phyloP scores from a whole-genome alignment of 2,888 invertebrate species.

The Oxyscelio sp. region DNA sequence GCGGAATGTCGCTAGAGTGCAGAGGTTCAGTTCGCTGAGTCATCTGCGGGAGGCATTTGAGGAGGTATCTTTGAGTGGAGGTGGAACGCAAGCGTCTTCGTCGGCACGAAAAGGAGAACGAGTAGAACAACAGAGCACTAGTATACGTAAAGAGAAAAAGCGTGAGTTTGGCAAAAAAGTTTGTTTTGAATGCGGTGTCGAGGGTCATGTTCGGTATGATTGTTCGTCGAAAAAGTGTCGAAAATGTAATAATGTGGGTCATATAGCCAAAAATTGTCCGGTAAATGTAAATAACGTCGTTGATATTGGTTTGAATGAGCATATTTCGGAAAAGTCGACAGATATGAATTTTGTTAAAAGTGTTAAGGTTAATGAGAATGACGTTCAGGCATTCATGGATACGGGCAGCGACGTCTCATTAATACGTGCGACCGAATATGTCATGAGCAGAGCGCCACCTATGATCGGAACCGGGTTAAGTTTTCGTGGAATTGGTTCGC shows the following conservation, averaged over 20 bases:
- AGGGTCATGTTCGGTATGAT: slow-evolving; percentile 11
- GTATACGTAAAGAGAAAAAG: slow-evolving; percentile 6
- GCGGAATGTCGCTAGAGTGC: slow-evolving; percentile 62
- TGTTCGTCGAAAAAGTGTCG: slow-evolving; percentile 15
- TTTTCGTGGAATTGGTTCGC: slow-evolving; percentile 24
- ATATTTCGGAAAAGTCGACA: not conserved
- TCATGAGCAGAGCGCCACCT: slow-evolving; percentile 2
- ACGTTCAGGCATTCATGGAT: slow-evolving; percentile 8
- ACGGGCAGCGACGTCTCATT: slow-evolving; percentile 28
- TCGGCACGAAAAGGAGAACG: not conserved
- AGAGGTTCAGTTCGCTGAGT: slow-evolving; percentile 50
- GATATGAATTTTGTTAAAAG: not conserved
- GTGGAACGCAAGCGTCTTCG: slow-evolving; percentile 5
- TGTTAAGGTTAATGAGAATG: not conserved
- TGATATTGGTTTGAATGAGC: slow-evolving; percentile 7
- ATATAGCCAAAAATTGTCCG: slow-evolving; percentile 1
- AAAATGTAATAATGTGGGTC: slow-evolving; percentile 20
- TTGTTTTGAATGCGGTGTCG: slow-evolving; percentile 2
- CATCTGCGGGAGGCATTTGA: slow-evolving; percentile 59
- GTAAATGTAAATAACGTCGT: not conserved
- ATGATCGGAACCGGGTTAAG: not conserved
- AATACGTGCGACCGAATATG: slow-evolving; percentile 13
- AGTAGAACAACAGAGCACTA: no score
- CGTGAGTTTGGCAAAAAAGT: not conserved
- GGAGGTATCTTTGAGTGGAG: slow-evolving; percentile 30